These are phyloP conservation scores for Helarctos malayanus DNA, from an alignment of 2,797 vertebrate genomes.

Conservation along the genomic window DNA sequence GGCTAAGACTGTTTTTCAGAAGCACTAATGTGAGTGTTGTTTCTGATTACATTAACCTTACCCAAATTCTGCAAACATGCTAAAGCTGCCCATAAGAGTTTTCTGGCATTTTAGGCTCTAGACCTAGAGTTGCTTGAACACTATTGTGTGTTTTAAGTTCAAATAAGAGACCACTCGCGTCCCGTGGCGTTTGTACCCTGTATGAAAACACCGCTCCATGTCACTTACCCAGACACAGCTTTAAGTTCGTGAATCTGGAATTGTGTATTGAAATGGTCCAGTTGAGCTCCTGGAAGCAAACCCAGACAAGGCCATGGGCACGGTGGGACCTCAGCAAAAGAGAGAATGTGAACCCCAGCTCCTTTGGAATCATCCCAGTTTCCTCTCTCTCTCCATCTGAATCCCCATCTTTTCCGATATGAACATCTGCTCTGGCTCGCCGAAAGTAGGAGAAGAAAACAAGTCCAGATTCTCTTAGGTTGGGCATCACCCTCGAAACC, in stretches of 20 bases:
- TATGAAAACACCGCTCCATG: background rate
- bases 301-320: background rate
- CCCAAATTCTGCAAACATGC: background rate
- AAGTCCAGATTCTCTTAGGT: background rate
- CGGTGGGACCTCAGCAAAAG: background rate
- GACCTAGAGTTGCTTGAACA: background rate
- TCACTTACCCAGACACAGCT: background rate
- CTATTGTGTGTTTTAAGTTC: background rate
- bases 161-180: background rate
- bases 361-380: background rate
- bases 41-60: background rate
- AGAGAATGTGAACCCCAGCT: background rate
- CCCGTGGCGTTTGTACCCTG: background rate
- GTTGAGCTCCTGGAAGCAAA: background rate
- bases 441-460: background rate
- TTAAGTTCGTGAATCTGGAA: background rate
- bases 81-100: background rate
- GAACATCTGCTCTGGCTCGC: background rate
- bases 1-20: background rate
- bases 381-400: background rate
- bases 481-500: background rate
- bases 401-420: background rate
- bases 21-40: background rate
- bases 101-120: background rate
- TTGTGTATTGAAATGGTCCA: background rate